Percentiles rank a stretch among this genome's conserved stretches.
Evolutionary conservation across 2,888 invertebrate genomes (phyloP).

Genomic region (Cheilosia pagana): DNA sequence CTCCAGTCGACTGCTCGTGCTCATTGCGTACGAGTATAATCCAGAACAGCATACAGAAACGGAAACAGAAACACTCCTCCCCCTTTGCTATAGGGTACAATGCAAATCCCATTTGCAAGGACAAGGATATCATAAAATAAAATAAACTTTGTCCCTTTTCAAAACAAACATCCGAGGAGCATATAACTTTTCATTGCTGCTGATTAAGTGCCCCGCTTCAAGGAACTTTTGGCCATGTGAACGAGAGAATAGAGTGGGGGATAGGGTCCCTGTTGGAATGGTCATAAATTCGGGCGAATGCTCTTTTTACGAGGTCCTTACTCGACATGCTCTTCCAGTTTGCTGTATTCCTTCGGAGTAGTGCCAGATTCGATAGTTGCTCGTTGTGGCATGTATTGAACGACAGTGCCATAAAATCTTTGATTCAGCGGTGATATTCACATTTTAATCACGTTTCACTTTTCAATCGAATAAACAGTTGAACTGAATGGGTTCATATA

Average conservation of each 20-base stretch:
- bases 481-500: slow-evolving; percentile 42
- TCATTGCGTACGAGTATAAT: not conserved
- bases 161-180: slow-evolving; percentile 35
- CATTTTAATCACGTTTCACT: slow-evolving; percentile 60
- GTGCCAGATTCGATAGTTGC: slow-evolving; percentile 22
- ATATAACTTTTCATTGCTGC: slow-evolving; percentile 51
- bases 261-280: slow-evolving; percentile 3
- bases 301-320: slow-evolving; percentile 38
- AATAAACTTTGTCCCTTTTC: slow-evolving; percentile 42
- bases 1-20: not conserved
- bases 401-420: slow-evolving; percentile 28
- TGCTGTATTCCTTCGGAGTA: not conserved
- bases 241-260: not conserved
- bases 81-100: slow-evolving; percentile 17
- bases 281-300: slow-evolving; percentile 39
- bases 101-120: slow-evolving; percentile 60
- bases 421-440: slow-evolving; percentile 29
- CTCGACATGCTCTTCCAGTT: not conserved
- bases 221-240: slow-evolving; percentile 22
- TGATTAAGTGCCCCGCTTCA: slow-evolving; percentile 38
- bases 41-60: not conserved
- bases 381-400: slow-evolving; percentile 26
- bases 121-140: slow-evolving; percentile 56
- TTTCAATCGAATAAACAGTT: slow-evolving; percentile 66
- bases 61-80: too few relatives aligned